Percentiles rank a stretch among this genome's conserved stretches.
Evolutionary conservation across 35 echinoderm and acorn worm genomes (phyloP).

Genomic region (Hemicentrotus pulcherrimus): DNA sequence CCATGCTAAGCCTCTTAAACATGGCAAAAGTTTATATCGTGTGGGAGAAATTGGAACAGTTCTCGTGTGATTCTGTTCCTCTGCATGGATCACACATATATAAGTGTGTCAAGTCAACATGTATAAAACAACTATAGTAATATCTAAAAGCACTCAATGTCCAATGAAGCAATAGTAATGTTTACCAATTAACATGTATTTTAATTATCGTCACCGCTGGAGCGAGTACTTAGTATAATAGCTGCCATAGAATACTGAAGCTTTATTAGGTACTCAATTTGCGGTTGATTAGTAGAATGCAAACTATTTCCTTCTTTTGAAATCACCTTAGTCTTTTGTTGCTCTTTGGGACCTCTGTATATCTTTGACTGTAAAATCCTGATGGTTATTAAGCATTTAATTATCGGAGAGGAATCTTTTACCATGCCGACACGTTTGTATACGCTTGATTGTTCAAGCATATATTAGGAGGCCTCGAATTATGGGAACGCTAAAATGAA

Average conservation of each 20-base stretch:
- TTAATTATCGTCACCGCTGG: slow-evolving; percentile 29
- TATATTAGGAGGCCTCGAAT: background rate
- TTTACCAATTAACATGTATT: slow-evolving; percentile 34
- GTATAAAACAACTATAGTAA: background rate
- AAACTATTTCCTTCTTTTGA: slow-evolving; percentile 3
- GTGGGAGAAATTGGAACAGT: background rate
- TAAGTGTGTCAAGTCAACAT: background rate
- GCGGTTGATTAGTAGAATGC: slow-evolving; percentile 25
- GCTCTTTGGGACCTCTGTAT: background rate
- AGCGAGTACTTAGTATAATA: background rate
- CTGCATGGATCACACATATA: background rate
- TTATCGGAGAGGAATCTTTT: background rate
- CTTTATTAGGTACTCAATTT: background rate
- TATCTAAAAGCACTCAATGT: background rate
- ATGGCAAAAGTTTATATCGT: background rate
- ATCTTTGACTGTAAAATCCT: background rate
- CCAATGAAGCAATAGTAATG: background rate
- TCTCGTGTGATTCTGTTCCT: background rate
- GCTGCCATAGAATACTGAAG: background rate
- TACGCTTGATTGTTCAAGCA: slow-evolving; percentile 23
- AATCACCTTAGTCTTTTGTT: slow-evolving; percentile 1
- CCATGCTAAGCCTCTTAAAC: too few species aligned
- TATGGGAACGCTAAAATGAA: background rate
- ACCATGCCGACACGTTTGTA: background rate
- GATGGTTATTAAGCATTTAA: slow-evolving; percentile 14